These are phyloP conservation scores for Poeciliopsis presidionis DNA, from an alignment of 2,797 vertebrate species.

Conservation along the genomic window DNA sequence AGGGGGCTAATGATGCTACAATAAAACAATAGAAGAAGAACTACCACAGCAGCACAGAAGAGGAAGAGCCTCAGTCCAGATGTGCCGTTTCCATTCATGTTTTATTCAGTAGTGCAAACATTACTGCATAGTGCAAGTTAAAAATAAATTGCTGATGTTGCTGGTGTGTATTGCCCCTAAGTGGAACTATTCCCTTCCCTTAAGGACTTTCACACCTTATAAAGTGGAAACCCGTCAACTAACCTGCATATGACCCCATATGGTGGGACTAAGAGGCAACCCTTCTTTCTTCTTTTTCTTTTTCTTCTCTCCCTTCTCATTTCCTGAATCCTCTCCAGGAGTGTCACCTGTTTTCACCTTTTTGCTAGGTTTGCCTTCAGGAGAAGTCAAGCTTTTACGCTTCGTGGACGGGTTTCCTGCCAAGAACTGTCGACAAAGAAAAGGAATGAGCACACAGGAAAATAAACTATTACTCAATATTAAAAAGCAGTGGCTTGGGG, in stretches of 20 bases:
- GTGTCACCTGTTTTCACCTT: conserved; percentile 84
- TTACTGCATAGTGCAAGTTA: background rate
- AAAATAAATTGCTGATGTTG: background rate
- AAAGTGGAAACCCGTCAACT: conserved; percentile 4
- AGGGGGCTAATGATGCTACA: background rate
- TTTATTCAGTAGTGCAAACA: background rate
- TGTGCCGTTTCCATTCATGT: background rate
- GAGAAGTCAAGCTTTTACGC: conserved; percentile 87
- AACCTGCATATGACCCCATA: conserved; percentile 93
- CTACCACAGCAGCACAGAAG: background rate
- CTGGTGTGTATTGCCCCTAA: background rate
- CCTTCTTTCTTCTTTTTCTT: conserved; percentile 78
- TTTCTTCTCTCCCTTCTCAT: conserved; percentile 77
- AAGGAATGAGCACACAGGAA: background rate
- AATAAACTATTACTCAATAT: background rate
- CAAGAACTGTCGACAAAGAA: conserved; percentile 84
- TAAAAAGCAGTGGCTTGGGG: background rate
- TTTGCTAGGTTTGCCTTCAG: conserved; percentile 89
- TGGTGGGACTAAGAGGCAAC: conserved; percentile 88
- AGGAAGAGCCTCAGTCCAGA: background rate
- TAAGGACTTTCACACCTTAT: background rate
- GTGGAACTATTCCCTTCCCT: too few relatives aligned
- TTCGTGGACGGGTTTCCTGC: conserved; percentile 92
- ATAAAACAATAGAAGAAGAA: background rate
- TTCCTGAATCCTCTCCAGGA: conserved; percentile 75